Percentiles rank a stretch among this genome's conserved stretches.
Evolutionary conservation across 2,113 vertebrate species (phyloP).

Genomic region (Macrotus californicus): DNA sequence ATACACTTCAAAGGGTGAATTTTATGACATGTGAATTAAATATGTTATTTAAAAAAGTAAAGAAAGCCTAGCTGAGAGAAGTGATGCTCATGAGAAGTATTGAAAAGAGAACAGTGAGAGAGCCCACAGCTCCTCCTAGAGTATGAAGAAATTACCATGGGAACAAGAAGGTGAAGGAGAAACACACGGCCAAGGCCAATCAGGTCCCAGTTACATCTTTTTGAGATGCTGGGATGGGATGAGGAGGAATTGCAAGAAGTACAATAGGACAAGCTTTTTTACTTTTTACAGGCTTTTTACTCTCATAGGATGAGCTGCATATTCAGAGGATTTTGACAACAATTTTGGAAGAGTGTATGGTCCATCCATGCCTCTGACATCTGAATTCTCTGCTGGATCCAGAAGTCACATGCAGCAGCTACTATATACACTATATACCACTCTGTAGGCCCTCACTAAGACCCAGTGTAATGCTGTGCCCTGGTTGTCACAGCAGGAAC

Average conservation of each 20-base stretch:
- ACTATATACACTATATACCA: no score
- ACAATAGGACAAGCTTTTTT: not conserved
- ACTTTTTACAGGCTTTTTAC: not conserved
- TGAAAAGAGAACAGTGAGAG: not conserved
- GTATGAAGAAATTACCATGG: not conserved
- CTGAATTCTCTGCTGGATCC: not conserved
- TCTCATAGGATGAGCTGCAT: not conserved
- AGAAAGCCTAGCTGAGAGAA: not conserved
- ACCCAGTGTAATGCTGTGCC: fast-evolving
- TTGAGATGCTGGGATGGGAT: no score
- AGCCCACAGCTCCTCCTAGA: not conserved
- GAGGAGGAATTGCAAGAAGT: not conserved
- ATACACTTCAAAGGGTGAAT: not conserved
- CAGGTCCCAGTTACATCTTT: not conserved
- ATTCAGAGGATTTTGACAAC: not conserved
- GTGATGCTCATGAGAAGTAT: not conserved
- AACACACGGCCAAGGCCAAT: no score
- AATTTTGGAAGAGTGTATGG: not conserved
- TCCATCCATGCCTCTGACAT: not conserved
- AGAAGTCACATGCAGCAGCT: not conserved
- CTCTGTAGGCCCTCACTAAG: not conserved
- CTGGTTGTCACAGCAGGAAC: not conserved
- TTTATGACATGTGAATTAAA: not conserved
- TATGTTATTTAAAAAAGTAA: not conserved
- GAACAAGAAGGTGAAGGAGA: not conserved